phyloP scores from a whole-genome alignment of 2,888 invertebrate species.

The Stenodera caucasica region DNA sequence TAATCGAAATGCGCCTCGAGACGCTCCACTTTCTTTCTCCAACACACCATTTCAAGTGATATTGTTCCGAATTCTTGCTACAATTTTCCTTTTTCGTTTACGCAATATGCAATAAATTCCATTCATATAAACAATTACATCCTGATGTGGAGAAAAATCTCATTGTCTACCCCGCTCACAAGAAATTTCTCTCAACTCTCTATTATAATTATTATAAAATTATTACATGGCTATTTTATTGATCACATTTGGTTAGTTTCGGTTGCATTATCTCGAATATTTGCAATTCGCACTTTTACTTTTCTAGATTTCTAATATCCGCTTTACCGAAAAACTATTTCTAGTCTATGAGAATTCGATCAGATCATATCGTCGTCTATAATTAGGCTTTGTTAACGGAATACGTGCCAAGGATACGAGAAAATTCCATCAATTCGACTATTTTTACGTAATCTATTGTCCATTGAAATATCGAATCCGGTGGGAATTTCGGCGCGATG shows the following conservation, averaged over 20 bases:
- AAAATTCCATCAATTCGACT: not conserved
- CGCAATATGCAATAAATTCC: slow-evolving; percentile 6
- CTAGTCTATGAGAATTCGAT: too few species aligned
- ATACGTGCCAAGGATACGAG: not conserved
- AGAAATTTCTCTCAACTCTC: not conserved
- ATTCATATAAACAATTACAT: not conserved
- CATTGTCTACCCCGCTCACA: not conserved
- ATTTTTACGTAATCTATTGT: not conserved
- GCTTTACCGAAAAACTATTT: too few species aligned
- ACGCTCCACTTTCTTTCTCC: not conserved
- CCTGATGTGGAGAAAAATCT: not conserved
- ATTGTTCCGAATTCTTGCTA: not conserved
- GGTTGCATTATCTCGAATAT: too few species aligned
- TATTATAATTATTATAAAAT: not conserved
- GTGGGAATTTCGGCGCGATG: too few species aligned
- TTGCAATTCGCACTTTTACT: too few species aligned
- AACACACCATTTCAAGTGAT: not conserved
- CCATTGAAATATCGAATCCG: too few species aligned
- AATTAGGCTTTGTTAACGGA: not conserved
- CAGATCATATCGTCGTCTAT: too few species aligned
- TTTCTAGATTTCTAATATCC: too few species aligned
- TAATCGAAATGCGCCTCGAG: not conserved
- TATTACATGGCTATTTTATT: not conserved
- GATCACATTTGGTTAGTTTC: too few species aligned
- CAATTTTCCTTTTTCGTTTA: not conserved